These are phyloP conservation scores for Strix uralensis DNA, from an alignment of 2,113 vertebrate species.

Conservation along the genomic window DNA sequence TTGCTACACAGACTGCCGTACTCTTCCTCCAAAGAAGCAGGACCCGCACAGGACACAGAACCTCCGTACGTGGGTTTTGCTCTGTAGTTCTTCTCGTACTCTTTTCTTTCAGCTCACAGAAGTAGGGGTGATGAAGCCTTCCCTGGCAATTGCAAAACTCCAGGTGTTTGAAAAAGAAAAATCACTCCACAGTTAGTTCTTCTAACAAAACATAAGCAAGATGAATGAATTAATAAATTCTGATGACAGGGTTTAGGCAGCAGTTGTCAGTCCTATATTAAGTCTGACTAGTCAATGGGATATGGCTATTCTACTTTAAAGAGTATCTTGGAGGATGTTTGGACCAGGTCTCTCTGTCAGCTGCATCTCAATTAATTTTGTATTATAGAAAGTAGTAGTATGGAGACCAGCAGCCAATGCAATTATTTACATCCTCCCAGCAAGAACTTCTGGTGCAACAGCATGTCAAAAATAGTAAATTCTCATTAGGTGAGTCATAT, in stretches of 20 bases:
- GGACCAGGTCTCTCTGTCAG: not conserved
- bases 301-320: not conserved
- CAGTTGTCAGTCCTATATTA: not conserved
- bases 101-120: not conserved
- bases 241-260: not conserved
- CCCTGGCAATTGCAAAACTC: not conserved
- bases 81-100: accelerated
- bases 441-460: not conserved
- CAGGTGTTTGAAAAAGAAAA: not conserved
- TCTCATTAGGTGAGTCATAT: not conserved
- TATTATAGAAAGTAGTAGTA: not conserved
- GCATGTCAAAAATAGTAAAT: not conserved
- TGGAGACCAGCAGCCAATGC: not conserved
- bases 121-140: not conserved
- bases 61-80: accelerated
- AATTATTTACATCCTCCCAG: constrained; percentile 29
- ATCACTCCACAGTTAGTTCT: not conserved
- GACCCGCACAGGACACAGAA: not conserved
- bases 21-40: not conserved
- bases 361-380: constrained; percentile 21
- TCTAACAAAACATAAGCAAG: not conserved
- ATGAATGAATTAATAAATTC: not conserved
- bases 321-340: not conserved
- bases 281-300: not conserved
- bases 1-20: not conserved